phyloP scores from a whole-genome alignment of 2,888 invertebrate genomes.

The Cantharis rufa region DNA sequence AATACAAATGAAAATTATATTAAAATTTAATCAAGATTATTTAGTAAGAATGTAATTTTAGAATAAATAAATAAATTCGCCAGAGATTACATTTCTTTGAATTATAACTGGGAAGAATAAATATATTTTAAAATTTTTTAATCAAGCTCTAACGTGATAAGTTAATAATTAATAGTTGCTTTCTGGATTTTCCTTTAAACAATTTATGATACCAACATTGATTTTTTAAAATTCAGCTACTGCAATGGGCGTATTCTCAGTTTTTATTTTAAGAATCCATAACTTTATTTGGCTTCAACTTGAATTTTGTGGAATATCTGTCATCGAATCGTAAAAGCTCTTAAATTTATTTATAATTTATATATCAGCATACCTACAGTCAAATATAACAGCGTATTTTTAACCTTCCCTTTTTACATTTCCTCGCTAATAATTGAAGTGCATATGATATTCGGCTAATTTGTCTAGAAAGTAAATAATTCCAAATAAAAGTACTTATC shows the following conservation, averaged over 20 bases:
- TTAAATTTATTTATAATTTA: not conserved
- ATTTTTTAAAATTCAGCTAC: not conserved
- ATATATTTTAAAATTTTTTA: not conserved
- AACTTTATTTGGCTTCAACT: not conserved
- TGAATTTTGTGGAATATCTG: not conserved
- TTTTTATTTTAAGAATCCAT: not conserved
- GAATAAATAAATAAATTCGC: not conserved
- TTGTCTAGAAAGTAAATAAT: not conserved
- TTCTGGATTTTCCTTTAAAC: not conserved
- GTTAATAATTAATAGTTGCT: not conserved
- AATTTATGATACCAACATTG: not conserved
- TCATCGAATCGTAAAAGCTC: not conserved
- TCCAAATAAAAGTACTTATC: not conserved
- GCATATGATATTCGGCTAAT: not conserved
- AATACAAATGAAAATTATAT: not conserved
- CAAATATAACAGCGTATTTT: not conserved
- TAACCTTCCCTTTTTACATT: too few species aligned
- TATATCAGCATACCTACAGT: not conserved
- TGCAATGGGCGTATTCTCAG: not conserved
- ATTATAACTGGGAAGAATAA: not conserved
- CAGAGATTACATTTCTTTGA: not conserved
- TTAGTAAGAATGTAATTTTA: not conserved
- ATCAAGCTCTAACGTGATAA: not conserved
- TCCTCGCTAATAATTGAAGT: not conserved
- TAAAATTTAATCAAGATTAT: not conserved